Conservation (phyloP, 2,797 vertebrate genomes). For the Thaleichthys pacificus region DNA sequence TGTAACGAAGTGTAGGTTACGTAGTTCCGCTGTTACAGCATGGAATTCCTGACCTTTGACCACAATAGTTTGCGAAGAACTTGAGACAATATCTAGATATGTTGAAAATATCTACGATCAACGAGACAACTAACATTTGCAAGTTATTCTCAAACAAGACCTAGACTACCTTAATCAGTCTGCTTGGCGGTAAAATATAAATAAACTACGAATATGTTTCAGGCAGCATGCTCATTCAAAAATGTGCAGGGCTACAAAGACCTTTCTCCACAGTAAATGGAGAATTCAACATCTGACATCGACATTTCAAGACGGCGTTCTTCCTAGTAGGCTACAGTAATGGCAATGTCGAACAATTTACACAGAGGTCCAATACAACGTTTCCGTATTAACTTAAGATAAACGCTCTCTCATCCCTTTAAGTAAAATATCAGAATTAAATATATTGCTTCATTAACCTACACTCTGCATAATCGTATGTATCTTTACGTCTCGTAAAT, state of each 20-base stretch:
- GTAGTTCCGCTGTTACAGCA: background rate
- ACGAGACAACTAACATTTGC: slow-evolving; percentile 8
- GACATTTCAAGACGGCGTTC: slow-evolving; percentile 18
- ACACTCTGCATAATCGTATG: slow-evolving; percentile 13
- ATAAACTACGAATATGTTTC: background rate
- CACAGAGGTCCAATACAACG: background rate
- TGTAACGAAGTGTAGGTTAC: background rate
- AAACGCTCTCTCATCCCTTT: background rate
- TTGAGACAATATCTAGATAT: background rate
- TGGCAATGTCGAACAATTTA: background rate
- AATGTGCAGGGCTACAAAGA: background rate
- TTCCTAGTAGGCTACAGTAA: slow-evolving; percentile 6
- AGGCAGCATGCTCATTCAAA: background rate
- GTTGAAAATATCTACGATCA: slow-evolving; percentile 7
- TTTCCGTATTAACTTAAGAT: background rate
- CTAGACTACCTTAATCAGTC: slow-evolving; percentile 4
- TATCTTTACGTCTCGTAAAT: slow-evolving; percentile 52
- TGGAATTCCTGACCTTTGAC: slow-evolving; percentile 3
- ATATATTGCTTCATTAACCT: slow-evolving; percentile 2
- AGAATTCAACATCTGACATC: slow-evolving; percentile 35
- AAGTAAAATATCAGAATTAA: background rate
- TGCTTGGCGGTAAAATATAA: slow-evolving; percentile 3
- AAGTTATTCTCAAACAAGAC: background rate
- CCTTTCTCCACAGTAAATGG: slow-evolving; percentile 9
- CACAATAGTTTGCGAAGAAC: background rate